Conservation (phyloP, 2,113 vertebrate species). For the Cavia porcellus region DNA sequence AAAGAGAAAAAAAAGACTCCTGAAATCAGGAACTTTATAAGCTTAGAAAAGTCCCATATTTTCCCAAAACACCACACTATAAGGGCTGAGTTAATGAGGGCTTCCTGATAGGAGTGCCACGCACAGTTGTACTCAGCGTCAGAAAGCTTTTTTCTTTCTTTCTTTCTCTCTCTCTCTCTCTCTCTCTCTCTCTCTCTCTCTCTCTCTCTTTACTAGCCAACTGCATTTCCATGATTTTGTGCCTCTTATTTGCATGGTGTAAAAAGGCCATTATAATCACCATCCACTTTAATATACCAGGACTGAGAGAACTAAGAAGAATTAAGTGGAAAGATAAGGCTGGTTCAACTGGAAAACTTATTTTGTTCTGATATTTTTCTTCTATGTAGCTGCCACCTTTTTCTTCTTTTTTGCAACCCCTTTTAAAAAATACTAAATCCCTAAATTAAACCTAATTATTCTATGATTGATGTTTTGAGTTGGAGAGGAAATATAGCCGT, state of each 20-base stretch:
- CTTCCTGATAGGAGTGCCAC: background rate
- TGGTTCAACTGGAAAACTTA: background rate
- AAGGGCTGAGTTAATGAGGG: background rate
- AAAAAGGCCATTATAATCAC: background rate
- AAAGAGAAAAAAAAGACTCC: background rate
- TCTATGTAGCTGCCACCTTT: background rate
- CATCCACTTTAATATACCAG: background rate
- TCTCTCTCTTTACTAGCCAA: background rate
- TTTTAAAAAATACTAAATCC: slow-evolving; percentile 52
- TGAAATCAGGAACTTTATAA: slow-evolving; percentile 23
- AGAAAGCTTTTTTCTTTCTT: background rate
- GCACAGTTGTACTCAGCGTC: background rate
- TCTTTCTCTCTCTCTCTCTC: too few relatives aligned
- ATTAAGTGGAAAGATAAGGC: slow-evolving; percentile 28
- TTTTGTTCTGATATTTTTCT: slow-evolving; percentile 62
- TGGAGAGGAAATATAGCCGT: slow-evolving; percentile 22
- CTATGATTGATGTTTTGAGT: slow-evolving; percentile 49
- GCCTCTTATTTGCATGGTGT: slow-evolving; percentile 4
- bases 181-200: too few relatives aligned
- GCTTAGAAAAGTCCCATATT: background rate
- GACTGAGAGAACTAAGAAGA: background rate
- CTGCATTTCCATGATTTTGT: slow-evolving; percentile 7
- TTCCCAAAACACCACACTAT: background rate
- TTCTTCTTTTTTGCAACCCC: slow-evolving; percentile 38
- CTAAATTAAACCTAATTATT: slow-evolving; percentile 63